These are phyloP conservation scores for Pteruthius melanotis DNA, from an alignment of 2,113 vertebrate genomes.

Conservation along the genomic window DNA sequence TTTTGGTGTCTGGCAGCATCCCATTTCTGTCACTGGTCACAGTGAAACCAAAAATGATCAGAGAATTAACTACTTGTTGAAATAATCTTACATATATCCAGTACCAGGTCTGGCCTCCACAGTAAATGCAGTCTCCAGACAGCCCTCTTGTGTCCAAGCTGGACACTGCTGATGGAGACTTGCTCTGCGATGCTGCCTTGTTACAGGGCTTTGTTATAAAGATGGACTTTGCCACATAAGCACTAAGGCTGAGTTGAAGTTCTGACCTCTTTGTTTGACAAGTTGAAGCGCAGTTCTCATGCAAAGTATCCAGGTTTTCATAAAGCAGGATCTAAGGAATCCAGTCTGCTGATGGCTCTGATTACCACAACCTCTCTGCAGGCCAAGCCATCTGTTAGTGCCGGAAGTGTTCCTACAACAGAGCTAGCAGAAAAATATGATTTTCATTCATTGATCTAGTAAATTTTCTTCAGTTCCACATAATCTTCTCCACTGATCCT, in stretches of 20 bases:
- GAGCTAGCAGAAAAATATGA: conserved; percentile 68
- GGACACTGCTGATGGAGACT: background rate
- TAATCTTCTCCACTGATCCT: background rate
- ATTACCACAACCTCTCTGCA: conserved; percentile 86
- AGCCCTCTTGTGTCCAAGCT: background rate
- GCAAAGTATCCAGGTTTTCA: conserved; percentile 88
- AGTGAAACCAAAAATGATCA: background rate
- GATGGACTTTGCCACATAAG: background rate
- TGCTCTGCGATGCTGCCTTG: background rate
- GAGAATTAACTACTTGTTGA: background rate
- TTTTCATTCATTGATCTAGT: background rate
- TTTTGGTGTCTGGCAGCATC: background rate
- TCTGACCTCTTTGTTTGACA: conserved; percentile 87
- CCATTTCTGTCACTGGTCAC: background rate
- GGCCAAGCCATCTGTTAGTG: conserved; percentile 87
- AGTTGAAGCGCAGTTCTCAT: conserved; percentile 84
- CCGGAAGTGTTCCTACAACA: conserved; percentile 87
- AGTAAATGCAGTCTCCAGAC: background rate
- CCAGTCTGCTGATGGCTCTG: conserved; percentile 89
- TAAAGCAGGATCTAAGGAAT: conserved; percentile 89
- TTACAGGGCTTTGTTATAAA: background rate
- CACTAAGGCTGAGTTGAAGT: background rate
- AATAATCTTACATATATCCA: background rate
- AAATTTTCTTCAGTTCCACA: background rate
- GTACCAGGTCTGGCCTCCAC: background rate